Evolutionary conservation across 2,797 vertebrate genomes (phyloP), one percentile per base, ranked within the genome.

Genomic region (Austrolebias charrua): DNA sequence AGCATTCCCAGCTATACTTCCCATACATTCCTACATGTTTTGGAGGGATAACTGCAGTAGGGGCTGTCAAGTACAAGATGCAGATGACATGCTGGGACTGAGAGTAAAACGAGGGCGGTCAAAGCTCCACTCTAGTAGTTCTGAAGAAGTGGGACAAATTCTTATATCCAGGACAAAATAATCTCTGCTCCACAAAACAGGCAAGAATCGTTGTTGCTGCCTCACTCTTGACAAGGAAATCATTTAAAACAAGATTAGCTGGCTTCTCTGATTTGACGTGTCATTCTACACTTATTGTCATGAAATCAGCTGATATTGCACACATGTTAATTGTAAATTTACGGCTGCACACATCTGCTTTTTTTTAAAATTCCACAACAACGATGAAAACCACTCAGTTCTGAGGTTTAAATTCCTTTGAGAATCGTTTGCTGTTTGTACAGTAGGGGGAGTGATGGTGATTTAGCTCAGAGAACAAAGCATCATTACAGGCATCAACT

Each of bases 1-100:
- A 69, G 75, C 80, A 88, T 89, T 91, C 87, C 83, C 71, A 50
- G 78, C 62, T 79, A 66, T 75, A 81, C 71, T 89, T 89, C 89
- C 86, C 90, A 91, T 89, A 88, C 86, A 89, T 90, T 88, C 89
- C 88, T 82, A 49, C 66, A 69, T 82, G 83, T 74, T n/a, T 79
- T 75, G 47, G 40, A 75, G 63, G 64, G 69, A 58, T 50, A 55
- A 64, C 66, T 69, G 69, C 73, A 71, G 75, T 79, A 75, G 79
- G 83, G 85, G 77, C 78, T 86, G 82, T 91, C 86, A 82, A 62
- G 71, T 71, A 40, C 0, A 47, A 81, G 75, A 73, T 52, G 68
- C 11, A 60, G 75, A 82, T 69, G 79, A 86, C 83, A 82, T 80
- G 63, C 73, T 68, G 69, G 71, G 82, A 80, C 80, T 68, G 78